Base-by-base conservation (phyloP, 2,113 vertebrate species). In the Saccopteryx leptura region DNA sequence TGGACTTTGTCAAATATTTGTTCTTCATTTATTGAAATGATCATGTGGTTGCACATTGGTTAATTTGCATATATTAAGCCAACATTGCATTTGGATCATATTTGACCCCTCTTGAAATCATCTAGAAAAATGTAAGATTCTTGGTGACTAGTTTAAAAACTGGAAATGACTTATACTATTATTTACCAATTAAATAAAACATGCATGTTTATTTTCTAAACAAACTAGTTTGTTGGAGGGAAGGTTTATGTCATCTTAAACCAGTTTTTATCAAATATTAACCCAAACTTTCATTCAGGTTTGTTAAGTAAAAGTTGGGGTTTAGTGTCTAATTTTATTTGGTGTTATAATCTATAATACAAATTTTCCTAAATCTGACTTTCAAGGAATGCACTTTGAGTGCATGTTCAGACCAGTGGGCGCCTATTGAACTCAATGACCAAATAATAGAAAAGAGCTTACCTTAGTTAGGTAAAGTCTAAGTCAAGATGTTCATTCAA, bases 111-210 rank as follows among this genome's bases (percentile, higher is more conserved):
- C 54, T 66, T 84, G 21, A 91, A 82, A 68, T 71, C 48, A 9
- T 58, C 68, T 66, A 50, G 33, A 39, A 68, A 88, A 90, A 72
- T 68, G n/a, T 28, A 86, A 46, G 14, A 78, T 91, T 82, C 61
- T 68, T 68, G 23, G 31, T 58, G 61, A 82, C 11, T 39, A 71
- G 24, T 85, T 89, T 88, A n/a, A 66, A 90, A 96, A 93, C 33
- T 66, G 88, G 26, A 88, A 88, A 85, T 63, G 4, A 50, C 21
- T 81, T 85, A 60, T 5, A 18, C 4, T 71, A 33, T 69, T 79
- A 63, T 69, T 81, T 87, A 69, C 28, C 24, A 91, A 31, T 48
- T 17, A 11, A 89, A 56, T 58, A 52, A 87, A 93, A 80, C 26
- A 61, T 61, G 5, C 15, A 66, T 66, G 18, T 28, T 39, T 80